Evolutionary conservation across 1,140 invertebrate species (phyloP), one percentile per base, ranked within the genome.

Genomic region (Drosophila persimilis): DNA sequence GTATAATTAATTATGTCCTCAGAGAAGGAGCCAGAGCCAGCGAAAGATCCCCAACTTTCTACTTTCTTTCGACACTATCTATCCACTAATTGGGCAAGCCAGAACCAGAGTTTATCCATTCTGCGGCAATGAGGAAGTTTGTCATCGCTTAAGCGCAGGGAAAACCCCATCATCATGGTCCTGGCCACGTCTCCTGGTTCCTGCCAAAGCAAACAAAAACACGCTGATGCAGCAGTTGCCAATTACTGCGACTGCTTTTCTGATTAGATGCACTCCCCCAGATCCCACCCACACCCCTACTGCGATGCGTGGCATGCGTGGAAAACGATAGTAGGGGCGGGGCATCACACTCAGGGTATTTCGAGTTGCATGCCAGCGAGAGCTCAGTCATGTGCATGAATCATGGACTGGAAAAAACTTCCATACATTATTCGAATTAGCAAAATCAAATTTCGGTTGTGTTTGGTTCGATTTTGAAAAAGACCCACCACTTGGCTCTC

Each of bases 231-330:
- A 56, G 76, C 76, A 74, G 59, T 44, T 80, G 61, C 60, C 77
- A 80, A 80, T 80, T 76, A 72, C 48, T 45, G 51, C 43, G 41
- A 51, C 48, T 72, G 73, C 65, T 77, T 50, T 66, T 61, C 53
- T 80, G 80, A 80, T 80, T 80, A 80, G 72, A 55, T 60, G 65
- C 59, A 72, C 52, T 45, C 51, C 53, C 53, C 39, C 45, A 29
- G 29, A 24, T 29, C 3, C n/a, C 22, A 2, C 17, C 6, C 17
- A 48, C 0, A 48, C 2, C 3, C 31, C 17, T 8, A 8, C 0
- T 3, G 9, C 15, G 17, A 11, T 15, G 3, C 24, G 5, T 26
- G 61, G 13, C 26, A 46, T 17, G 3, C 11, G 24, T 8, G 15
- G 43, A 9, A 26, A 24, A 24, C 1, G 39, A 35, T 9, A 35